Percentiles rank a stretch among this genome's conserved stretches.
These are phyloP conservation scores for Molossus alvarezi DNA, from an alignment of 2,797 vertebrate genomes.

Conservation along the genomic window DNA sequence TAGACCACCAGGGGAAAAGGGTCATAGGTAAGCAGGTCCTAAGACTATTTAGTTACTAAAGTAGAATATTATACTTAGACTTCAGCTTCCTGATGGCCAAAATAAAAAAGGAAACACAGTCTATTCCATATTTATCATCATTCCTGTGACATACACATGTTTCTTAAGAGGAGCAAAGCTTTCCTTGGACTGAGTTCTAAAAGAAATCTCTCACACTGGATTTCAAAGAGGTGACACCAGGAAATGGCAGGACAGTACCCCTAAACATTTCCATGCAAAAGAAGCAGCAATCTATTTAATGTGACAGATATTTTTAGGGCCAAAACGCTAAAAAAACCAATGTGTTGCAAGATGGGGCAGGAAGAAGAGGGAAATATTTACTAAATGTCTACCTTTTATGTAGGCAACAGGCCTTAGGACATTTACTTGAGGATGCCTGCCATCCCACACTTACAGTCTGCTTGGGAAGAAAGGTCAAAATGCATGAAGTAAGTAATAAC, in stretches of 20 bases:
- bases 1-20: not conserved
- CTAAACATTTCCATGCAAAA: not conserved
- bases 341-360: not conserved
- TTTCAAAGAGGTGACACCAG: conserved; percentile 13
- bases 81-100: not conserved
- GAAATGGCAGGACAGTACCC: not conserved
- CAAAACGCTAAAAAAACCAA: not conserved
- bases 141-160: not conserved
- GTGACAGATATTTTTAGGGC: not conserved
- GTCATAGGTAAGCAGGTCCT: not conserved
- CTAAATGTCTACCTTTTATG: not conserved
- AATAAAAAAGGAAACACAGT: not conserved
- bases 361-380: not conserved
- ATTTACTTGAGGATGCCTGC: not conserved
- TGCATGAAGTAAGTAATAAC: not conserved
- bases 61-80: not conserved
- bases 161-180: not conserved
- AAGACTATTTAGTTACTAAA: not conserved
- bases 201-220: not conserved
- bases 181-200: conserved; percentile 41
- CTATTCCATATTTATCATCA: not conserved
- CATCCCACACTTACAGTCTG: not conserved
- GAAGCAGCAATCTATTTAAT: not conserved
- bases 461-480: not conserved
- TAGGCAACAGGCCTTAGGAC: not conserved